Conservation (phyloP, 2,797 vertebrate species). For the Acanthopagrus latus region DNA sequence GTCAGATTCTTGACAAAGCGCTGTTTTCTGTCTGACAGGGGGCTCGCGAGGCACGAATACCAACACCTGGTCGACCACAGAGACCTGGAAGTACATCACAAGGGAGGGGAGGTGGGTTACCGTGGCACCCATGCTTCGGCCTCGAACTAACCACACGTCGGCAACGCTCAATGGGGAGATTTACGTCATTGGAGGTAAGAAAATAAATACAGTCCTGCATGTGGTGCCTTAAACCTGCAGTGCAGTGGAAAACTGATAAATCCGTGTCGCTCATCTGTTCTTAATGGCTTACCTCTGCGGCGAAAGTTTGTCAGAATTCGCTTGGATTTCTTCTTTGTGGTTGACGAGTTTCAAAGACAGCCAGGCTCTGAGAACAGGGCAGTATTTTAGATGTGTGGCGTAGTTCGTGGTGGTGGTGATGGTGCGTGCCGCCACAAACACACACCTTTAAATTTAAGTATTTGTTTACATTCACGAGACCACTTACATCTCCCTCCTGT, state of each 20-base stretch:
- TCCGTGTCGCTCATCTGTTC: conserved; percentile 26
- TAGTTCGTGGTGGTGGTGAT: too few species aligned
- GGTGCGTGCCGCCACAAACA: neutral
- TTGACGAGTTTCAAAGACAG: conserved; percentile 3
- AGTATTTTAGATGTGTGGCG: conserved; percentile 1
- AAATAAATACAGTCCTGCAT: conserved; percentile 59
- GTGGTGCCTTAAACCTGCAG: conserved; percentile 54
- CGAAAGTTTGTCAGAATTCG: conserved; percentile 19
- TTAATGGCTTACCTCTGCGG: conserved; percentile 1
- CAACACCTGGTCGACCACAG: conserved; percentile 96
- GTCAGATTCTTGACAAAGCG: conserved; percentile 43
- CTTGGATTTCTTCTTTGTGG: conserved; percentile 20
- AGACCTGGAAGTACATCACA: conserved; percentile 94
- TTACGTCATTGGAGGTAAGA: conserved; percentile 94
- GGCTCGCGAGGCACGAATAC: conserved; percentile 94
- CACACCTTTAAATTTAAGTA: neutral
- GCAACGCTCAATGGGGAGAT: conserved; percentile 94
- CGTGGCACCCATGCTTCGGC: conserved; percentile 92
- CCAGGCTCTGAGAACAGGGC: neutral
- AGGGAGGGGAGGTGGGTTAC: conserved; percentile 91
- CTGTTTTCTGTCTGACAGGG: conserved; percentile 80
- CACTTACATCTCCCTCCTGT: conserved; percentile 19
- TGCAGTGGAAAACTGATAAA: conserved; percentile 43
- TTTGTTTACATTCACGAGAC: neutral
- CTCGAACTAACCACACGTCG: conserved; percentile 95